These are phyloP conservation scores for Forbesichthys papilliferus DNA, from an alignment of 2,113 vertebrate species.

Conservation along the genomic window DNA sequence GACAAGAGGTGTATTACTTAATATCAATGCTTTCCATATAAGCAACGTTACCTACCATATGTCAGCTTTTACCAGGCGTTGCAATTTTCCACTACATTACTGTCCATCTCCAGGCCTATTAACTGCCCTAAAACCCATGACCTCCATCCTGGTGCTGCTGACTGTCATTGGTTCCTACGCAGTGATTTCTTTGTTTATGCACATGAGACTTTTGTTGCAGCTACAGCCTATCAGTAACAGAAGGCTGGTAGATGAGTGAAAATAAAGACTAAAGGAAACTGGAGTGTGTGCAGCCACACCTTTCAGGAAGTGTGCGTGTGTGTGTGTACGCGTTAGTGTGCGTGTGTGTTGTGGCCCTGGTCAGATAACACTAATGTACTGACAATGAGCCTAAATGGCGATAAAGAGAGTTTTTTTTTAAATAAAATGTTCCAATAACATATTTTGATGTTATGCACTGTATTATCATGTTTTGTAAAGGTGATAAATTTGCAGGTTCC, in stretches of 20 bases:
- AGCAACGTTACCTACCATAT: too few relatives aligned
- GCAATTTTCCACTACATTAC: too few relatives aligned
- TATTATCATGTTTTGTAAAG: conserved; percentile 48
- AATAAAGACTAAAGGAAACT: conserved; percentile 56
- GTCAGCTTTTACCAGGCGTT: too few relatives aligned
- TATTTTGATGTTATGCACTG: conserved; percentile 41
- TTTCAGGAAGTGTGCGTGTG: conserved; percentile 43
- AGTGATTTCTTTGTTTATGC: not conserved
- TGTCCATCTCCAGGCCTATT: too few relatives aligned
- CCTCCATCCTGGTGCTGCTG: too few relatives aligned
- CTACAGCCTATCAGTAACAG: conserved; percentile 36
- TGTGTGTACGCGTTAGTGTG: conserved; percentile 24
- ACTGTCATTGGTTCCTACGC: too few relatives aligned
- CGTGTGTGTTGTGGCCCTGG: conserved; percentile 40
- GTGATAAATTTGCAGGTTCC: conserved; percentile 49
- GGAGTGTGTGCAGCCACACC: conserved; percentile 15
- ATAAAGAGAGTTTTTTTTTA: conserved; percentile 47
- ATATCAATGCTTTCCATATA: too few relatives aligned
- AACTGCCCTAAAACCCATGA: too few relatives aligned
- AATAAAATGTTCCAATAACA: conserved; percentile 58
- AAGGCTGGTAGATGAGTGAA: conserved; percentile 36
- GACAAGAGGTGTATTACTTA: too few relatives aligned
- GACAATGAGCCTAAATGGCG: conserved; percentile 31
- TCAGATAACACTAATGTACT: conserved; percentile 64
- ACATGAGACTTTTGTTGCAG: conserved; percentile 11